Evolutionary conservation across 2,888 invertebrate genomes (phyloP).

Genomic region (Cataglyphis cursor): DNA sequence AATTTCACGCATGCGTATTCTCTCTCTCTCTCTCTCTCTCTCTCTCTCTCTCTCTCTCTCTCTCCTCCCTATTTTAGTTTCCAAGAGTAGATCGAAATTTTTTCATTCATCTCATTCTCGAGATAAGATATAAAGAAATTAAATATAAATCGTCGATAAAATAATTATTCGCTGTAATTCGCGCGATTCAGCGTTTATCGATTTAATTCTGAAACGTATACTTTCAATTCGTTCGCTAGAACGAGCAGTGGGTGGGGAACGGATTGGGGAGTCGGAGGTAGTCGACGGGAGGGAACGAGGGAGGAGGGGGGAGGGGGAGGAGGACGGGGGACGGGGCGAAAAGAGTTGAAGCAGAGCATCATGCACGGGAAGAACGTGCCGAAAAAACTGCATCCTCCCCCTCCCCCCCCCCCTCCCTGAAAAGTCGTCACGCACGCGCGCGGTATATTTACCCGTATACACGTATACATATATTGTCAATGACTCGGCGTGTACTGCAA

Average conservation of each 20-base stretch:
- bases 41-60: too few species aligned
- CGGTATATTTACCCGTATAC: constrained; percentile 28
- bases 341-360: constrained; percentile 32
- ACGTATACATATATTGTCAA: constrained; percentile 33
- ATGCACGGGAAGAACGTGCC: constrained; percentile 2
- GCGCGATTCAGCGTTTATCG: constrained; percentile 77
- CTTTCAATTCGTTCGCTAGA: constrained; percentile 76
- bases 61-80: background rate
- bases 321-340: background rate
- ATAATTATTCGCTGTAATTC: constrained; percentile 74
- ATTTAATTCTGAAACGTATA: constrained; percentile 80
- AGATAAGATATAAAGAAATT: constrained; percentile 18
- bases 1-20: background rate
- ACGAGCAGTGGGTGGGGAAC: constrained; percentile 39
- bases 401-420: background rate
- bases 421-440: constrained; percentile 47
- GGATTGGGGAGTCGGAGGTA: background rate
- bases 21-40: background rate
- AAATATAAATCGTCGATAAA: constrained; percentile 56
- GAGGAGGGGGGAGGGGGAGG: background rate
- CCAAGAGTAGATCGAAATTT: background rate
- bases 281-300: background rate
- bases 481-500: constrained; percentile 24
- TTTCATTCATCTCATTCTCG: background rate
- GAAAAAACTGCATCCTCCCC: constrained; percentile 41